phyloP scores from a whole-genome alignment of 2,797 vertebrate genomes.

The Coendou prehensilis region DNA sequence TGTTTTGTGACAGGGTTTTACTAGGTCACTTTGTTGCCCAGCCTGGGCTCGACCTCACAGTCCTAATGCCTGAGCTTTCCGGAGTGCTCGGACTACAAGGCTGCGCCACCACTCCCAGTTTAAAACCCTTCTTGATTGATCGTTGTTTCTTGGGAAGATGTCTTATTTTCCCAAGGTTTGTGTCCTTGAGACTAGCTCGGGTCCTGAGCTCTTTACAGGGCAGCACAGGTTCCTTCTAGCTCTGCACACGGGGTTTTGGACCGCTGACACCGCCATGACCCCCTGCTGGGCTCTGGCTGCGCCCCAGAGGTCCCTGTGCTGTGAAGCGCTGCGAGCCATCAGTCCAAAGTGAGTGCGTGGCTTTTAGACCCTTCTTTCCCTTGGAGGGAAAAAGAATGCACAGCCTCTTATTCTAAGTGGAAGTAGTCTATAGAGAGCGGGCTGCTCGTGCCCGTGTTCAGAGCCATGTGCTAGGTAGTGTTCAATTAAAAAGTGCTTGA shows the following conservation, averaged over 20 bases:
- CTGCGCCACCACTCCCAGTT: neutral
- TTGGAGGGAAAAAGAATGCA: constrained; percentile 1
- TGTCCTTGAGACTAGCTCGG: neutral
- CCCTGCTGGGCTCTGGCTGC: neutral
- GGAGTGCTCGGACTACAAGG: neutral
- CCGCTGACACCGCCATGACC: neutral
- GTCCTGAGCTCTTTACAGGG: neutral
- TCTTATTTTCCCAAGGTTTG: constrained; percentile 27
- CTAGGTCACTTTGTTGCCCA: neutral
- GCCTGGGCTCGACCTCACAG: neutral
- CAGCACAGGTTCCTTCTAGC: neutral
- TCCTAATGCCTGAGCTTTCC: neutral
- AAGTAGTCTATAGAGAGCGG: neutral
- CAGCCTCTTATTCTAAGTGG: neutral
- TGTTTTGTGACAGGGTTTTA: neutral
- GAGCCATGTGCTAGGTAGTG: neutral
- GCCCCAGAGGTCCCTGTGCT: neutral
- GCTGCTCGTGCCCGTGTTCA: neutral
- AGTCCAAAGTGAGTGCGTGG: neutral
- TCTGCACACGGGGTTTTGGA: neutral
- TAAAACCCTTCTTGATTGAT: neutral
- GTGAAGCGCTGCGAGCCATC: neutral
- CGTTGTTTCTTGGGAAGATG: constrained; percentile 40
- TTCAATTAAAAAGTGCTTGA: neutral
- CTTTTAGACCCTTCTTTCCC: constrained; percentile 30